Conservation (phyloP, 2,797 vertebrate genomes). For the Periparus ater region DNA sequence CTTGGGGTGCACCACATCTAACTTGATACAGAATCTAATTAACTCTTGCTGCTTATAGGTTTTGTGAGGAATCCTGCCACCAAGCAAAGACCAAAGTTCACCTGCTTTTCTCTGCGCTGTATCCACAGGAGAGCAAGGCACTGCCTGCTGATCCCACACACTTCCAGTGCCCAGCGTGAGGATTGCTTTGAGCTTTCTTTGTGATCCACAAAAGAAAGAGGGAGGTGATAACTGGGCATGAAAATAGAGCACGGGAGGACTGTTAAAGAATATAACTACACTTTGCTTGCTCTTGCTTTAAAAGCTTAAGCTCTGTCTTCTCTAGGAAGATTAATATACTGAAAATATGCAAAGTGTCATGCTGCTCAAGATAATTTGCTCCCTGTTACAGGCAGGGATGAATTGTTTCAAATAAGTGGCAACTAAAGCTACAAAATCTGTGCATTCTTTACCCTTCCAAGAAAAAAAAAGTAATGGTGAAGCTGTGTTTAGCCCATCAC, state of each 20-base stretch:
- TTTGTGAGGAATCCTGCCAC: neutral
- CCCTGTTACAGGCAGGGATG: neutral
- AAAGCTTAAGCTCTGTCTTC: neutral
- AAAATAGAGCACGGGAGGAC: neutral
- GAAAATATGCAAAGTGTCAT: neutral
- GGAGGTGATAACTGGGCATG: neutral
- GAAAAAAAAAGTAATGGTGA: neutral
- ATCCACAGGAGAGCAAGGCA: neutral
- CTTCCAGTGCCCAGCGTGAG: neutral
- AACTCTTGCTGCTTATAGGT: neutral
- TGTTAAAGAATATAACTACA: neutral
- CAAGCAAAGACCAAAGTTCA: neutral
- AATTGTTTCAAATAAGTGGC: neutral
- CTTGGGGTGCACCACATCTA: neutral
- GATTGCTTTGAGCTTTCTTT: neutral
- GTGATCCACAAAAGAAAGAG: neutral
- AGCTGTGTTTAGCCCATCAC: neutral
- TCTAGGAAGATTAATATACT: neutral
- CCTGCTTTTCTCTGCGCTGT: neutral
- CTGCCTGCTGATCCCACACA: neutral
- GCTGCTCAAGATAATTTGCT: neutral
- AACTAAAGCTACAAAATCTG: neutral
- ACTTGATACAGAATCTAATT: rapidly evolving
- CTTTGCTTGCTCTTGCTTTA: neutral
- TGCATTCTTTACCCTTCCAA: neutral